phyloP scores from a whole-genome alignment of 2,888 invertebrate species.

The Boloria selene region DNA sequence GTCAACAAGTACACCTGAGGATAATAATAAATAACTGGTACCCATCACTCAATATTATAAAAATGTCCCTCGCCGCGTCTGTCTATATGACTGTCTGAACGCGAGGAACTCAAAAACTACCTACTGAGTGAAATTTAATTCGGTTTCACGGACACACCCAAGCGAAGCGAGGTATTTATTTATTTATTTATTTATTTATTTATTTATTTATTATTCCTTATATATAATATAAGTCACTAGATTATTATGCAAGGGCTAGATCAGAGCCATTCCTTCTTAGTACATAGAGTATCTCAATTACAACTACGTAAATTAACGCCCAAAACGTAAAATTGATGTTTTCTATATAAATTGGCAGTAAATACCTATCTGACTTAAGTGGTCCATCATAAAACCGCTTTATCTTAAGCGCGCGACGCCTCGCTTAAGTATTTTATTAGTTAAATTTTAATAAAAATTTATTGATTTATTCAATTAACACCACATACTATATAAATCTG shows the following conservation, averaged over 20 bases:
- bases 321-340: no score
- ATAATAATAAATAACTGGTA: no score
- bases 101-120: no score
- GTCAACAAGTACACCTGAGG: no score
- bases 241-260: neutral
- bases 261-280: neutral
- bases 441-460: conserved; percentile 1
- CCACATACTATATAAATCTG: neutral
- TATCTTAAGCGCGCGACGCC: conserved; percentile 3
- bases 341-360: neutral
- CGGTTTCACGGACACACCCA: no score
- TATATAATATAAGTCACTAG: conserved; percentile 4
- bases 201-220: no score
- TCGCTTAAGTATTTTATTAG: conserved; percentile 9
- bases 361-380: neutral
- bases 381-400: neutral
- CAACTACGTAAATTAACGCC: neutral
- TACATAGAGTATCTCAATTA: neutral
- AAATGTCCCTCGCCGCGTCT: no score
- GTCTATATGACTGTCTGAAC: no score
- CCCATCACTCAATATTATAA: no score
- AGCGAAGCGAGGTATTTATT: neutral
- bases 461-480: conserved; percentile 9
- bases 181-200: no score
- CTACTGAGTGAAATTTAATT: no score